Percentiles rank a stretch among this genome's conserved stretches.
phyloP scores from a whole-genome alignment of 2,797 vertebrate genomes.

The Rhinogobio ventralis region DNA sequence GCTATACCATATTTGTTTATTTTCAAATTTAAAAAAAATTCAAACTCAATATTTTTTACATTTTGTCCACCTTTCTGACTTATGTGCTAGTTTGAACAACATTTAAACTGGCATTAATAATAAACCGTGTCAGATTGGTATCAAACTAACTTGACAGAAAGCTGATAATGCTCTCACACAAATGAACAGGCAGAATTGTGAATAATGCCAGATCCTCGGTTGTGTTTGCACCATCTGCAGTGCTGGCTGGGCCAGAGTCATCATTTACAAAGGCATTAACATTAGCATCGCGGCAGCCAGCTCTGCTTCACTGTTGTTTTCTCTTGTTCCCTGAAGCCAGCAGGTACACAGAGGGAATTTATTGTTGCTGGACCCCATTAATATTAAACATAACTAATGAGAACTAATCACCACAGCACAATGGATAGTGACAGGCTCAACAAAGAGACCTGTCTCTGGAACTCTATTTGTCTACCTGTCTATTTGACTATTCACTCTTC shows the following conservation, averaged over 20 bases:
- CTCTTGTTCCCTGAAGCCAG: constrained; percentile 58
- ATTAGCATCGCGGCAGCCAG: constrained; percentile 64
- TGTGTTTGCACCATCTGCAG: constrained; percentile 58
- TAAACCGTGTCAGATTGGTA: neutral
- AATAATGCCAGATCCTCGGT: constrained; percentile 23
- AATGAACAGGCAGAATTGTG: neutral
- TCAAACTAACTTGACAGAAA: constrained; percentile 10
- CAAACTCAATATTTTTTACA: neutral
- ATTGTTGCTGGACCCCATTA: constrained; percentile 77
- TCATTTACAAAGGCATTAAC: constrained; percentile 72
- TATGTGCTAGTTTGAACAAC: neutral
- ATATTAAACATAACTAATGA: constrained; percentile 82
- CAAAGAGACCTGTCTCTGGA: constrained; percentile 36
- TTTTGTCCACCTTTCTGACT: neutral
- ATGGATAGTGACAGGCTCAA: constrained; percentile 72
- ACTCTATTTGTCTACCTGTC: neutral
- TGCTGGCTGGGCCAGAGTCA: constrained; percentile 67
- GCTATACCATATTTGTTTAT: neutral
- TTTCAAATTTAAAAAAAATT: neutral
- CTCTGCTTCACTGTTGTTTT: constrained; percentile 52
- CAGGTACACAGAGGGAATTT: constrained; percentile 73
- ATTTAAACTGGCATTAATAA: constrained; percentile 17
- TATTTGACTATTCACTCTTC: neutral
- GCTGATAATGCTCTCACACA: constrained; percentile 28
- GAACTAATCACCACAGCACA: constrained; percentile 77